phyloP scores from a whole-genome alignment of 2,888 invertebrate species.

The Sphinx pinastri region DNA sequence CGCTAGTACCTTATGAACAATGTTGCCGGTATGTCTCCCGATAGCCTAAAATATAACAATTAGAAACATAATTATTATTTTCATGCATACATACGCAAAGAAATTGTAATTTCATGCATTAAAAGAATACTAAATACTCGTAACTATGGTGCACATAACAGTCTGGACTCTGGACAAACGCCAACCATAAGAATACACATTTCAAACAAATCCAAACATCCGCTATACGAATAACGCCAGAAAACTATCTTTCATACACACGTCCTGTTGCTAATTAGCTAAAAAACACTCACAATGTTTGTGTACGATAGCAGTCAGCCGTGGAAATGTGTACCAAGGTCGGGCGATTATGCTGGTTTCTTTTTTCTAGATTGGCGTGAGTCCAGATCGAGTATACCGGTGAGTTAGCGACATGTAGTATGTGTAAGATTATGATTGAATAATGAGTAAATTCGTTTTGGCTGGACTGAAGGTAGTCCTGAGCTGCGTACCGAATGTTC shows the following conservation, averaged over 20 bases:
- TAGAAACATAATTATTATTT: no score
- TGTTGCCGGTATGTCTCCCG: no score
- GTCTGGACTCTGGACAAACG: neutral
- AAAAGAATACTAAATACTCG: neutral
- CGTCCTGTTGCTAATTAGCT: slow-evolving; percentile 11
- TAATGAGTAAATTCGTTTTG: neutral
- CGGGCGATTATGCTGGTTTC: slow-evolving; percentile 37
- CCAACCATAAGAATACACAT: neutral
- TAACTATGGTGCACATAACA: neutral
- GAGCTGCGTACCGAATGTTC: no score
- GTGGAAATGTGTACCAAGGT: slow-evolving; percentile 52
- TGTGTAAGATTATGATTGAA: neutral
- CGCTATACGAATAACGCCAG: slow-evolving; percentile 10
- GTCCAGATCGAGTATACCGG: slow-evolving; percentile 47
- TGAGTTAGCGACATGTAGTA: slow-evolving; percentile 3
- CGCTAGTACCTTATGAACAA: no score
- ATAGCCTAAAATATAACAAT: no score
- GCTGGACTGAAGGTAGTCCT: neutral
- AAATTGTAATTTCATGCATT: no score
- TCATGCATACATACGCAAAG: no score
- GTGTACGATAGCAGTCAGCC: slow-evolving; percentile 40
- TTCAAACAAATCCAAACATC: slow-evolving; percentile 7
- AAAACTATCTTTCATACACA: slow-evolving; percentile 4
- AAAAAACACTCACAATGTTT: slow-evolving; percentile 27
- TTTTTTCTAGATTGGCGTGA: slow-evolving; percentile 56